Percentiles rank a stretch among this genome's conserved stretches.
These are phyloP conservation scores for Hylia prasina DNA, from an alignment of 2,113 vertebrate species.

Conservation along the genomic window DNA sequence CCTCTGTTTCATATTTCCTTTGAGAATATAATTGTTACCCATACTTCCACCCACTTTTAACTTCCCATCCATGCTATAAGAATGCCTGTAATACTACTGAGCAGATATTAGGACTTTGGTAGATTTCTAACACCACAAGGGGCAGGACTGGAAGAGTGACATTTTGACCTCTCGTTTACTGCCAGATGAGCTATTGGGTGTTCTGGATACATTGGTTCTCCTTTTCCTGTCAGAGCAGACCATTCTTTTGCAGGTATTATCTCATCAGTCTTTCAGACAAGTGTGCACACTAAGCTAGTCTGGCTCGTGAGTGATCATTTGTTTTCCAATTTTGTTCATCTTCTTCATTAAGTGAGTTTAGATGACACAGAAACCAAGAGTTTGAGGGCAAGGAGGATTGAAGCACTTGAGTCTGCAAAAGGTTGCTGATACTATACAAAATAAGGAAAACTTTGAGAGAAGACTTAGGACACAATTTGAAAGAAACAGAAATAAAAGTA, in stretches of 20 bases:
- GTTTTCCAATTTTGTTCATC: constrained; percentile 25
- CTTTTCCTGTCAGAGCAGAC: constrained; percentile 57
- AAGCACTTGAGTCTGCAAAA: neutral
- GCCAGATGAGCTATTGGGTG: constrained; percentile 60
- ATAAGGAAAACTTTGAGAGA: neutral
- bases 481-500: neutral
- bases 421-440: neutral
- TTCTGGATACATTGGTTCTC: constrained; percentile 50
- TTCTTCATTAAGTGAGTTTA: constrained; percentile 3
- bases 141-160: constrained; percentile 18
- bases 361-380: neutral
- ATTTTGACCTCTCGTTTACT: constrained; percentile 61
- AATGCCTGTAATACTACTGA: neutral
- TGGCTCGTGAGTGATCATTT: neutral
- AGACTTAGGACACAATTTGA: neutral
- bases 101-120: neutral
- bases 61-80: neutral
- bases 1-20: neutral
- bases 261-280: constrained; percentile 60
- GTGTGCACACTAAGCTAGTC: neutral
- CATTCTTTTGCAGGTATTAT: constrained; percentile 66
- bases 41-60: neutral
- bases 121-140: neutral
- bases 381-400: neutral
- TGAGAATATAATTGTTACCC: neutral